Evolutionary conservation across 2,113 vertebrate genomes (phyloP).

Genomic region (Fukomys damarensis): DNA sequence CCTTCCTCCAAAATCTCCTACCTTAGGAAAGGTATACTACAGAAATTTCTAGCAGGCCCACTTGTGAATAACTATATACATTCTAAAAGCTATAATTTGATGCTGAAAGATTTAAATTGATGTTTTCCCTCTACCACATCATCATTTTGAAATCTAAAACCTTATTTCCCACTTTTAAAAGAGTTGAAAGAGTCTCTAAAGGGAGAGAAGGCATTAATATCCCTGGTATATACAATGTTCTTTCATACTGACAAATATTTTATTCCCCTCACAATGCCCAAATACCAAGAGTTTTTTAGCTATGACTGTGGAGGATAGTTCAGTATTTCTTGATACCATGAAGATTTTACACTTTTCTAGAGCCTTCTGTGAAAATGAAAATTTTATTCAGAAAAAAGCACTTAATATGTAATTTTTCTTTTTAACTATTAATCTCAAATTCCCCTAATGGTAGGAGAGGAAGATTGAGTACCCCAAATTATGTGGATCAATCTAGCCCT

Average conservation of each 20-base stretch:
- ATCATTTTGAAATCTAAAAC: background rate
- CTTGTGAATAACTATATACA: background rate
- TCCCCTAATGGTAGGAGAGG: background rate
- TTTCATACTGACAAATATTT: background rate
- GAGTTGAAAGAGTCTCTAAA: background rate
- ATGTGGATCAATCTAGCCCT: background rate
- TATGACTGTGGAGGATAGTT: background rate
- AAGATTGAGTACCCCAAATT: background rate
- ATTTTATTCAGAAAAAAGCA: background rate
- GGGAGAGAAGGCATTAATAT: background rate
- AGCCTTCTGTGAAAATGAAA: background rate
- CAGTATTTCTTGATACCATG: background rate
- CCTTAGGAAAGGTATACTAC: background rate
- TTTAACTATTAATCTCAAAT: background rate
- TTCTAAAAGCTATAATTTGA: background rate
- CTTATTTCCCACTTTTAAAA: background rate
- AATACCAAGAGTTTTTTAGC: background rate
- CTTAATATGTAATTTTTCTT: background rate
- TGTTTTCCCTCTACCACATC: background rate
- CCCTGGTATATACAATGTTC: background rate
- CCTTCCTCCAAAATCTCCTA: fast-evolving
- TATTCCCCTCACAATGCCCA: background rate
- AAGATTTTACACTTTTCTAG: background rate
- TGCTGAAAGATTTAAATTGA: background rate
- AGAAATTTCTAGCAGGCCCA: background rate